These are phyloP conservation scores for Platalea minor DNA, from an alignment of 2,797 vertebrate species.

Conservation along the genomic window DNA sequence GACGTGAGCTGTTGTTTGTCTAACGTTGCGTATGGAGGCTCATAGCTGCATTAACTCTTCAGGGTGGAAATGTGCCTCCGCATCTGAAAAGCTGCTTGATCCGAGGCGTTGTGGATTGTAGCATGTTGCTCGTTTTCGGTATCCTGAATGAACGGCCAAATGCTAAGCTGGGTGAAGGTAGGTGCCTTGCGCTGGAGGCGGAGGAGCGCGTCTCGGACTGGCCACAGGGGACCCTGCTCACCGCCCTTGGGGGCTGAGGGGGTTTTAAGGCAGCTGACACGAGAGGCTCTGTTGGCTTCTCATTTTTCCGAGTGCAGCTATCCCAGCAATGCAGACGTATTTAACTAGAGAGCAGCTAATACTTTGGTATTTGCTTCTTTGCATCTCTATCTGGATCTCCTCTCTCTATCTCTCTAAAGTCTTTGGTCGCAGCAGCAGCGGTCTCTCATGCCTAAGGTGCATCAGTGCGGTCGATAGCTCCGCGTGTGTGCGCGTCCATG, in stretches of 20 bases:
- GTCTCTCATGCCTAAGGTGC: fast-evolving
- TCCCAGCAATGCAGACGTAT: not conserved
- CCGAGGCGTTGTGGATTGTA: not conserved
- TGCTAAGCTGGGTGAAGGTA: not conserved
- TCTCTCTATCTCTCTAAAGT: not conserved
- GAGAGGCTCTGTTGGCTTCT: not conserved
- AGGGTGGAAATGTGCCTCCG: not conserved
- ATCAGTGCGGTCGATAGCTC: not conserved
- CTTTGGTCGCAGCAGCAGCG: not conserved
- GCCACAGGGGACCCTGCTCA: not conserved
- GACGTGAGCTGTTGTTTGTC: too few species aligned
- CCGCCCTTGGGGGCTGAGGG: not conserved
- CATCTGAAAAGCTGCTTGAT: not conserved
- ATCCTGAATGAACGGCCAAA: not conserved
- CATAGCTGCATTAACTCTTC: not conserved
- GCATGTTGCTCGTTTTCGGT: fast-evolving
- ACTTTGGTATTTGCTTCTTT: not conserved
- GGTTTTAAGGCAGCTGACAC: not conserved
- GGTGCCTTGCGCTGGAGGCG: not conserved
- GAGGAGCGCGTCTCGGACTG: not conserved
- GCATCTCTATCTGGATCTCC: not conserved
- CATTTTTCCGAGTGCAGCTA: not conserved
- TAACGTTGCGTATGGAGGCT: not conserved
- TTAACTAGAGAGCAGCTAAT: not conserved
- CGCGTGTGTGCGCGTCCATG: fast-evolving